These are phyloP conservation scores for Nansenia antarctica DNA, from an alignment of 2,113 vertebrate genomes.

Conservation along the genomic window DNA sequence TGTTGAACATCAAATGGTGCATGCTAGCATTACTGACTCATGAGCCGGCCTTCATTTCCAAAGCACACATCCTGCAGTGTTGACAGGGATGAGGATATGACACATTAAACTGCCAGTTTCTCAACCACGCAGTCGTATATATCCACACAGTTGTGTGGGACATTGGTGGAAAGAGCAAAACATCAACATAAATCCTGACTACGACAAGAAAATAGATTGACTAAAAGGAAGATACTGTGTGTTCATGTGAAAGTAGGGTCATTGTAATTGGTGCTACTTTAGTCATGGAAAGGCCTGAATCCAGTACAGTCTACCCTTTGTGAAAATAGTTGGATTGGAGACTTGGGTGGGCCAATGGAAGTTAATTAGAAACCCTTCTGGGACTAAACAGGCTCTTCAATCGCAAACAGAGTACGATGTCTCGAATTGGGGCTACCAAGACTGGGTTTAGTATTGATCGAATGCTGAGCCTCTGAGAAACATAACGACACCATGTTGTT, in stretches of 20 bases:
- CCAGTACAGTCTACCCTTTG: too few species aligned
- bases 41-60: background rate
- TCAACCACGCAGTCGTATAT: background rate
- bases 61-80: conserved; percentile 1
- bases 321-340: background rate
- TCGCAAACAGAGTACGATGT: background rate
- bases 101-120: background rate
- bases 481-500: conserved; percentile 6
- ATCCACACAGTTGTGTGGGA: background rate
- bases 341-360: background rate
- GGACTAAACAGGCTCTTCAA: background rate
- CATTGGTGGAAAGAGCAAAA: background rate
- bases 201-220: too few species aligned
- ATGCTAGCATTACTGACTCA: background rate
- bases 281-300: background rate
- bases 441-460: background rate
- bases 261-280: too few species aligned
- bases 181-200: too few species aligned
- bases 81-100: background rate
- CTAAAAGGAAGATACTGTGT: too few species aligned
- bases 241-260: too few species aligned
- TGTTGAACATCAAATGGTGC: conserved; percentile 5
- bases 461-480: background rate
- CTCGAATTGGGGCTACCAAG: background rate
- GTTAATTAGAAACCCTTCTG: background rate